Percentiles rank a stretch among this genome's conserved stretches.
phyloP scores from a whole-genome alignment of 2,797 vertebrate genomes.

The Cirrhinus molitorella region DNA sequence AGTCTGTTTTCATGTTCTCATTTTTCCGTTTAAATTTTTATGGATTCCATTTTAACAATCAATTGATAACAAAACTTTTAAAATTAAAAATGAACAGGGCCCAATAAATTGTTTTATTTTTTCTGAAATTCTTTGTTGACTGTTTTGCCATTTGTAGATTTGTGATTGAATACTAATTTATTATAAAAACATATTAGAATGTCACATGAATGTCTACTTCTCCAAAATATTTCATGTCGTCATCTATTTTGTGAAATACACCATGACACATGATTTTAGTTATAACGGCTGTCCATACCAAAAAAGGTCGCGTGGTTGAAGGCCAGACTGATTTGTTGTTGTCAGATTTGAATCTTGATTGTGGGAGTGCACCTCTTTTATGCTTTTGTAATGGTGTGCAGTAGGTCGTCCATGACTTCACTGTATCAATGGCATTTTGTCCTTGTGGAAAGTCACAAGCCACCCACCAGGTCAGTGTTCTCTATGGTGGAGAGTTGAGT shows the following conservation, averaged over 20 bases:
- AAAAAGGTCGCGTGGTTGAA: not conserved
- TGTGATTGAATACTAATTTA: not conserved
- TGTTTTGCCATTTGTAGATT: not conserved
- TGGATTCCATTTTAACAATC: not conserved
- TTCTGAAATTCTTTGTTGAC: not conserved
- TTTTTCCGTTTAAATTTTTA: not conserved
- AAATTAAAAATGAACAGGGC: too few relatives aligned
- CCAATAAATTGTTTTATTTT: not conserved
- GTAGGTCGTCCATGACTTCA: conserved; percentile 9
- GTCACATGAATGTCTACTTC: not conserved
- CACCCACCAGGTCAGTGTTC: conserved; percentile 55
- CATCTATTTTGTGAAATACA: conserved; percentile 12
- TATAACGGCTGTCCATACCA: not conserved
- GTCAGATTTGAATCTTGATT: not conserved
- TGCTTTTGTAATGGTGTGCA: not conserved
- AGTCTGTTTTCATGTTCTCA: not conserved
- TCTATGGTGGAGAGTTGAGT: conserved; percentile 70
- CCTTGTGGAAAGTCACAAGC: conserved; percentile 41
- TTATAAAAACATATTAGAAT: not conserved
- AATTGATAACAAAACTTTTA: too few relatives aligned
- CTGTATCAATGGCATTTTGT: conserved; percentile 25
- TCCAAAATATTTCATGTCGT: not conserved
- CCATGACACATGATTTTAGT: not conserved
- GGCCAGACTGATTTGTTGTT: not conserved
- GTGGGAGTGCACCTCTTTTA: not conserved